phyloP scores from a whole-genome alignment of 2,113 vertebrate species.

The Pica pica region DNA sequence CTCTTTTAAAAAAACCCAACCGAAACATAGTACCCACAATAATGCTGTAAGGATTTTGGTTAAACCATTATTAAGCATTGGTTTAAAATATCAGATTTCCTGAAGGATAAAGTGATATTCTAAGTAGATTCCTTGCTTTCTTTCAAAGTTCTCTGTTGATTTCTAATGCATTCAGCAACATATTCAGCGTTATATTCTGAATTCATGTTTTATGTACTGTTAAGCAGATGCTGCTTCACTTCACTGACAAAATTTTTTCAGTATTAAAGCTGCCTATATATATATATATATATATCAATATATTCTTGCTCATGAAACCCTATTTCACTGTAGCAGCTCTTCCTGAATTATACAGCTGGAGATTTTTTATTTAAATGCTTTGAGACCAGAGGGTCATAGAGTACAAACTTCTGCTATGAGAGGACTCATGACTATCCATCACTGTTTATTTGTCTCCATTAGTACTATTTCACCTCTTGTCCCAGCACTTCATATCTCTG shows the following conservation, averaged over 20 bases:
- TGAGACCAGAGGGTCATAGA: not conserved
- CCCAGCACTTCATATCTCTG: not conserved
- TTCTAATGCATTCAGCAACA: not conserved
- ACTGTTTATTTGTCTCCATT: not conserved
- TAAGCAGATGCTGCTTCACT: not conserved
- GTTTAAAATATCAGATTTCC: not conserved
- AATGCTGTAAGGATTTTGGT: not conserved
- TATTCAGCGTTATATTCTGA: not conserved
- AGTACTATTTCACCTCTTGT: not conserved
- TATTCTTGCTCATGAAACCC: not conserved
- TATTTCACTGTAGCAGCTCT: not conserved
- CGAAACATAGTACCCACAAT: not conserved
- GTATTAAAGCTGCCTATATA: not conserved
- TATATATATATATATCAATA: too few species aligned
- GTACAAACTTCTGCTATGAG: not conserved
- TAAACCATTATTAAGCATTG: not conserved
- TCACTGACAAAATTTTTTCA: not conserved
- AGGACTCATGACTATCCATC: not conserved
- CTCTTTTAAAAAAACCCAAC: not conserved
- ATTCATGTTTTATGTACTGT: not conserved
- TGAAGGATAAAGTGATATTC: not conserved
- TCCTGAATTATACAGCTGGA: not conserved
- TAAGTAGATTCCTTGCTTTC: not conserved
- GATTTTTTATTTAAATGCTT: not conserved
- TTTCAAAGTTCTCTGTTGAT: not conserved